phyloP scores from a whole-genome alignment of 2,888 invertebrate species.

The Synergus laeviventris region DNA sequence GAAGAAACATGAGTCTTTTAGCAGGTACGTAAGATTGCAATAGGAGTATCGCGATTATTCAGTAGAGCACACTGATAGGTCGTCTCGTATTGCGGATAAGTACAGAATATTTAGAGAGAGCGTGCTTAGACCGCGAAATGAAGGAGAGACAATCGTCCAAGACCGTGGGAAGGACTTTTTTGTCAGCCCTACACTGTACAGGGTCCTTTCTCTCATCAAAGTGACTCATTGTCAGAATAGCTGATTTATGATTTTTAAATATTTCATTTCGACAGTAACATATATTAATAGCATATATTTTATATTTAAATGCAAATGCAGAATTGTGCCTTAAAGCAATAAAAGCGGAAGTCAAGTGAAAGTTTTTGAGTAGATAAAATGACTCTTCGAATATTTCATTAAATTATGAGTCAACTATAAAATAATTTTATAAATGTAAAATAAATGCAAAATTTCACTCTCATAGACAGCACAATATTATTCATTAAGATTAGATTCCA shows the following conservation, averaged over 20 bases:
- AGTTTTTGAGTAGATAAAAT: not conserved
- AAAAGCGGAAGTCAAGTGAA: not conserved
- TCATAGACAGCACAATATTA: slow-evolving; percentile 4
- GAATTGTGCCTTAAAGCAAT: too few species aligned
- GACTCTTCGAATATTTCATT: too few species aligned
- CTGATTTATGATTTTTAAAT: not conserved
- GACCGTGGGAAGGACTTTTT: slow-evolving; percentile 41
- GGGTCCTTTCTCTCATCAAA: slow-evolving; percentile 14
- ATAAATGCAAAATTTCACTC: slow-evolving; percentile 8
- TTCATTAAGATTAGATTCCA: slow-evolving; percentile 26
- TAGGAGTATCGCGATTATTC: slow-evolving; percentile 2
- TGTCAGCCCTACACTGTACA: slow-evolving; percentile 40
- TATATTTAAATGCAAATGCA: not conserved
- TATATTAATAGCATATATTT: too few species aligned
- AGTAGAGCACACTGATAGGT: not conserved
- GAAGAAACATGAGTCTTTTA: slow-evolving; percentile 1
- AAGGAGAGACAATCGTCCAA: slow-evolving; percentile 32
- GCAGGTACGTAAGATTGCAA: not conserved
- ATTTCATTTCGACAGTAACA: not conserved
- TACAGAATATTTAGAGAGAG: slow-evolving; percentile 53
- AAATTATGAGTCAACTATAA: too few species aligned
- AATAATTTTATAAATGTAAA: not conserved
- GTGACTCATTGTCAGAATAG: not conserved
- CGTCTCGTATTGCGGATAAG: slow-evolving; percentile 42
- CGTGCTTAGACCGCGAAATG: slow-evolving; percentile 54